Percentiles rank a stretch among this genome's conserved stretches.
Evolutionary conservation across 1,140 invertebrate species (phyloP).

Genomic region (Acyrthosiphon pisum): DNA sequence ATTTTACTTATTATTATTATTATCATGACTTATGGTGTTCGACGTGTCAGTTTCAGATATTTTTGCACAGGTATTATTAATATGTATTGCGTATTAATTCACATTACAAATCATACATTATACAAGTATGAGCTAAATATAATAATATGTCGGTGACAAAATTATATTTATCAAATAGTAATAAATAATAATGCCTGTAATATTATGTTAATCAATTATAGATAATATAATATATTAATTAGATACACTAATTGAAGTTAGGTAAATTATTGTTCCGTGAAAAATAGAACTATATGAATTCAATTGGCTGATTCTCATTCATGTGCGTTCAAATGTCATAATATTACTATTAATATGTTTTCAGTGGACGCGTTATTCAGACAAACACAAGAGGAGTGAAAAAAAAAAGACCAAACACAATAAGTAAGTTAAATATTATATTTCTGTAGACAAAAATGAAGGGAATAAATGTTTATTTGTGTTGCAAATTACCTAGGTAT

Average conservation of each 20-base stretch:
- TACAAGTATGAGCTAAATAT: neutral
- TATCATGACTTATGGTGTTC: neutral
- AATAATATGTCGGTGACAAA: neutral
- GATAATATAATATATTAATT: neutral
- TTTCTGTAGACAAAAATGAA: neutral
- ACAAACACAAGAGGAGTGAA: neutral
- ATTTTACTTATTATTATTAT: neutral
- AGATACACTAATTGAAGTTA: neutral
- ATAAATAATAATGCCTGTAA: neutral
- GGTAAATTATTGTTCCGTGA: neutral
- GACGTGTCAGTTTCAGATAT: neutral
- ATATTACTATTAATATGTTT: neutral
- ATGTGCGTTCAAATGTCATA: neutral
- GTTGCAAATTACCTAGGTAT: neutral
- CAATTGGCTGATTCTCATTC: neutral
- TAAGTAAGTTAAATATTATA: constrained; percentile 33
- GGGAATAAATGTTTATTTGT: neutral
- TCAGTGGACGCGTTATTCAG: constrained; percentile 4
- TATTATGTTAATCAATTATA: neutral
- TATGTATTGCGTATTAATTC: neutral
- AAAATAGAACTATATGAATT: neutral
- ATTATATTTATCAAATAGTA: neutral
- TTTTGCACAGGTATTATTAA: neutral
- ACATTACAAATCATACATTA: neutral
- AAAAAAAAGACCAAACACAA: neutral